Base-by-base conservation (phyloP, 1,140 invertebrate species). In the Polypedilum vanderplanki region DNA sequence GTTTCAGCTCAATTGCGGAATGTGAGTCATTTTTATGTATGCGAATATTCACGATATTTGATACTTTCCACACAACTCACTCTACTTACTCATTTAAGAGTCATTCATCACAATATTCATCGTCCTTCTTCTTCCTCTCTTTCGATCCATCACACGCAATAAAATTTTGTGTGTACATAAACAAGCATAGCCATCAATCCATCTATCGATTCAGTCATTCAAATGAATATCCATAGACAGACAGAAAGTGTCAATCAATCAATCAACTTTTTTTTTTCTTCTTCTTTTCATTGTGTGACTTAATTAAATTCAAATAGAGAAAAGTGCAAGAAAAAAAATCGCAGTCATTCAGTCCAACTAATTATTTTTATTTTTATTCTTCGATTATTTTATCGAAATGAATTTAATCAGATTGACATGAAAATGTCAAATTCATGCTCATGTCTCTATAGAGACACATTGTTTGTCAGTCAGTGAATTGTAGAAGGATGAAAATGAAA, bases 371-470 rank as follows among this genome's bases (percentile, higher is more conserved):
- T 57, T 46, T 46, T 46, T 46, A 12, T 15, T 18, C 17, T 1
- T 20, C 65, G 5, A 20, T 20, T 20, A 5, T 20, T 10, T 70
- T 18, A 18, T 70, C 3, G n/a, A 8, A 70, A 18, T 70, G 65
- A 70, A 17, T 70, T 70, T 70, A 70, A 70, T 70, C 65, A 70
- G 65, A 70, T 70, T 70, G 65, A 70, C 65, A 70, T 70, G 65
- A 70, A 17, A 70, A 7, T 70, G 65, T 70, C 65, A 70, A 70
- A 70, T 70, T 70, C 65, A 70, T 70, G 65, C 18, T 18, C 20
- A 70, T 18, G n/a, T n/a, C n/a, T n/a, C n/a, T n/a, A n/a, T n/a
- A n/a, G n/a, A n/a, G n/a, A 70, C 17, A 70, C 17, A 70, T 20
- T 70, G 24, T 5, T 33, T 33, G 24, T 33, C 24, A 3, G 24